These are phyloP conservation scores for Apodemus speciosus DNA, from an alignment of 2,113 vertebrate genomes.

Conservation along the genomic window DNA sequence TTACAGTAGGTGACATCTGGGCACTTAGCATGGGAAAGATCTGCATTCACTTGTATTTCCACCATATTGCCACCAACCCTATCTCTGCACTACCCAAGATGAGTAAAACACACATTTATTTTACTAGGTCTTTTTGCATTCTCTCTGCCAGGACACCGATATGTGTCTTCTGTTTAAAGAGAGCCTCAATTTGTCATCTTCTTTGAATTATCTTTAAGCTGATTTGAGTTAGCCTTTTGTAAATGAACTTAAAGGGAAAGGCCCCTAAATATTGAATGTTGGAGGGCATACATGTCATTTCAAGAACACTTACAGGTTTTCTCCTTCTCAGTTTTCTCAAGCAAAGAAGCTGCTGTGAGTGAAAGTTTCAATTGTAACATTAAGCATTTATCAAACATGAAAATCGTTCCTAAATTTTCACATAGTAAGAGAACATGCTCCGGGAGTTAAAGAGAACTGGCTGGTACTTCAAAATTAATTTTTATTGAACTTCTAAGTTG, in stretches of 20 bases:
- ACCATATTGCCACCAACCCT: background rate
- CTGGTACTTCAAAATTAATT: slow-evolving; percentile 68
- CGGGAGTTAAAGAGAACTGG: slow-evolving; percentile 68
- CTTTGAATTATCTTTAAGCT: slow-evolving; percentile 21
- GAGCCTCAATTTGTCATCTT: slow-evolving; percentile 46
- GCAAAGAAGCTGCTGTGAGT: slow-evolving; percentile 5
- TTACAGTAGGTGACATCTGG: background rate
- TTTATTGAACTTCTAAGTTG: slow-evolving; percentile 24
- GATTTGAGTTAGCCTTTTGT: slow-evolving; percentile 54
- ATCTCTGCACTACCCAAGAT: background rate
- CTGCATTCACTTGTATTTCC: background rate
- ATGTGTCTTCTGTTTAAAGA: slow-evolving; percentile 23
- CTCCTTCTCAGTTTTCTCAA: background rate
- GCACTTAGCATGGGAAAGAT: slow-evolving; percentile 25
- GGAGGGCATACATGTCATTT: background rate
- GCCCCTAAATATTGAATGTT: slow-evolving; percentile 26
- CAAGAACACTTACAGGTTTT: background rate
- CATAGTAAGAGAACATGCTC: slow-evolving; percentile 35
- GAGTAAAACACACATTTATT: background rate
- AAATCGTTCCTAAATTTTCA: background rate
- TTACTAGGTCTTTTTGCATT: background rate
- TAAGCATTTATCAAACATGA: slow-evolving; percentile 19
- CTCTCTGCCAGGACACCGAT: background rate
- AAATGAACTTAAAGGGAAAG: background rate
- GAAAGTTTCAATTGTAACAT: background rate